Evolutionary conservation across 1,140 invertebrate genomes (phyloP).

Genomic region (Scaptomyza hsui): DNA sequence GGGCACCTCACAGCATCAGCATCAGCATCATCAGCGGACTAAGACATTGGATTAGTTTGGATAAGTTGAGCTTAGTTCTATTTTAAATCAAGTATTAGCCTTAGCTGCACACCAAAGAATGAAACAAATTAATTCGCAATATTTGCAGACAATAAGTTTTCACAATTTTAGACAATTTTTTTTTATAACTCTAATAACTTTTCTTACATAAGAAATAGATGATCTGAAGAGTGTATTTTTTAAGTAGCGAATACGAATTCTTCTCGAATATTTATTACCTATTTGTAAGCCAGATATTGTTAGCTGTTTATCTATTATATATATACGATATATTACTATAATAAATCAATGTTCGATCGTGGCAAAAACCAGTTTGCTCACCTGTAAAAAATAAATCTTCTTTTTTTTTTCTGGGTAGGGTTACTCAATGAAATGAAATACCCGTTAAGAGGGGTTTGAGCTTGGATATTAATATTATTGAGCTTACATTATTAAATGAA

Average conservation of each 20-base stretch:
- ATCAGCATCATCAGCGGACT: background rate
- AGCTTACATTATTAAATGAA: too few species aligned
- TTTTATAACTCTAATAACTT: constrained; percentile 5
- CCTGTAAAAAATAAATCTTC: background rate
- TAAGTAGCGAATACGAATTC: constrained; percentile 12
- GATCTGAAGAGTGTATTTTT: constrained; percentile 17
- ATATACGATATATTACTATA: constrained; percentile 1
- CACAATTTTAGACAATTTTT: constrained; percentile 9
- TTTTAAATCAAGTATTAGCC: constrained; percentile 30
- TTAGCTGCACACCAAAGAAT: constrained; percentile 41
- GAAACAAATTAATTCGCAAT: constrained; percentile 8
- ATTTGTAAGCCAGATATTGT: constrained; percentile 6
- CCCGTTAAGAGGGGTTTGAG: background rate
- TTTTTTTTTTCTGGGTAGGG: background rate
- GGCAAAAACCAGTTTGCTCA: background rate
- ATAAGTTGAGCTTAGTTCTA: background rate
- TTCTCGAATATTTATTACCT: constrained; percentile 20
- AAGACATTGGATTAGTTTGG: constrained; percentile 15
- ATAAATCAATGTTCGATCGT: constrained; percentile 8
- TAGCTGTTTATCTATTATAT: constrained; percentile 10
- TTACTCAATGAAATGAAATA: background rate
- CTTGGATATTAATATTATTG: background rate
- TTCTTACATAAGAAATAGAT: constrained; percentile 40
- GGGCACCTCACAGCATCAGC: constrained; percentile 31
- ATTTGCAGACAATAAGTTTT: background rate